Conservation (phyloP, 2,113 vertebrate species). For the Tympanuchus pallidicinctus region DNA sequence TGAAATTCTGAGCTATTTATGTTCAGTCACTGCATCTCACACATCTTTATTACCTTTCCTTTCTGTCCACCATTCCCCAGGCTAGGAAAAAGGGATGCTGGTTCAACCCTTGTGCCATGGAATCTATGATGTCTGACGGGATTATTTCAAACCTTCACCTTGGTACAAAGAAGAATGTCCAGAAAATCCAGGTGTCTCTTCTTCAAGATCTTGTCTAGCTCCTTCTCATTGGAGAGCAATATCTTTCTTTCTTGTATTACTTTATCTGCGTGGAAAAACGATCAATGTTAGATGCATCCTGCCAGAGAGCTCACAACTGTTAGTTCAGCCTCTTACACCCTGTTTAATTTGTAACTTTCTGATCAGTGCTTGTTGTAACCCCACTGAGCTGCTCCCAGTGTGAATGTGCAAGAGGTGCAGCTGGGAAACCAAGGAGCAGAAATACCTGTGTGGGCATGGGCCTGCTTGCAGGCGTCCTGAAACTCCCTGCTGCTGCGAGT, state of each 20-base stretch:
- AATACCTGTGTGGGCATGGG: constrained; percentile 84
- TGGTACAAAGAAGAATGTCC: constrained; percentile 88
- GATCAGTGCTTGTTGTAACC: not conserved
- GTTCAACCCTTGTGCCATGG: rapidly evolving
- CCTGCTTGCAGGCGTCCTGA: constrained; percentile 72
- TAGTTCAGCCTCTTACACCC: not conserved
- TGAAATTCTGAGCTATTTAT: not conserved
- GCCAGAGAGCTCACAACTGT: rapidly evolving
- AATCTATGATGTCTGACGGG: constrained; percentile 63
- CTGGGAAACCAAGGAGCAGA: not conserved
- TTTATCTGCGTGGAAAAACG: constrained; percentile 39
- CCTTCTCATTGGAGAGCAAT: constrained; percentile 71
- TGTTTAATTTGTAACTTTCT: not conserved
- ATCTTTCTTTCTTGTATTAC: constrained; percentile 84
- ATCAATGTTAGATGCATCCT: not conserved
- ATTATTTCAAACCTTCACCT: constrained; percentile 77
- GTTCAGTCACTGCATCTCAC: not conserved
- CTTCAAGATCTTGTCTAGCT: constrained; percentile 69
- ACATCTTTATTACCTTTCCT: not conserved
- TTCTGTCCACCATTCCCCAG: not conserved
- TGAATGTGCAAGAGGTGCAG: not conserved
- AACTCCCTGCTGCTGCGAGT: constrained; percentile 77
- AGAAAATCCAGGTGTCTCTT: constrained; percentile 87
- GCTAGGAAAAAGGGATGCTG: not conserved
- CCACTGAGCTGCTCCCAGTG: not conserved